Conservation (phyloP, 1,140 invertebrate genomes). For the Cheumatopsyche charites region DNA sequence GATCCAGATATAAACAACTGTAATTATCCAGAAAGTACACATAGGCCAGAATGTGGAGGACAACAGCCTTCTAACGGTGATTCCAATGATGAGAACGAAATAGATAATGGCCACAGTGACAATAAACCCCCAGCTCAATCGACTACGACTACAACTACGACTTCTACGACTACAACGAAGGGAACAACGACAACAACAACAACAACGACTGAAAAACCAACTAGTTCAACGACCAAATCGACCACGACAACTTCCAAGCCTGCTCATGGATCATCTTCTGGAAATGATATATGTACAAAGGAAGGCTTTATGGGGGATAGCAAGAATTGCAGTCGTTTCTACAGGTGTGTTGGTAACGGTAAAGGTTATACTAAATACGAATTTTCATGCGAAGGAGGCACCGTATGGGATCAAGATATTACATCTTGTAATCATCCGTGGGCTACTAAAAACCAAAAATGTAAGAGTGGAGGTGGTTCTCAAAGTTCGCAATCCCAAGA, state of each 20-base stretch:
- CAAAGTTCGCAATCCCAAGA: conserved; percentile 22
- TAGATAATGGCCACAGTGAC: conserved; percentile 26
- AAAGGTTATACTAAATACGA: conserved; percentile 61
- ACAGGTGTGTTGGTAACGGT: conserved; percentile 61
- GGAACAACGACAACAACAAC: conserved; percentile 49
- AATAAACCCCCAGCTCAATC: conserved; percentile 36
- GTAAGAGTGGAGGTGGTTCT: conserved; percentile 21
- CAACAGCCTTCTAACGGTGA: conserved; percentile 36
- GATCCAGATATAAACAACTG: conserved; percentile 70
- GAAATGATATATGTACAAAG: conserved; percentile 54
- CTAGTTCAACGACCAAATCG: conserved; percentile 28
- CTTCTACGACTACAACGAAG: conserved; percentile 30
- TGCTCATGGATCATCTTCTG: conserved; percentile 42
- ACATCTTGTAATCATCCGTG: conserved; percentile 65
- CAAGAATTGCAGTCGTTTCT: conserved; percentile 69
- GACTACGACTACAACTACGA: conserved; percentile 39
- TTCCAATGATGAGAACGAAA: conserved; percentile 49
- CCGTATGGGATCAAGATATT: conserved; percentile 65
- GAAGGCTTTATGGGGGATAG: conserved; percentile 65
- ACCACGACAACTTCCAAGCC: conserved; percentile 31
- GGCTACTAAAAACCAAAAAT: conserved; percentile 52
- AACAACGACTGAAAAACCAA: conserved; percentile 37
- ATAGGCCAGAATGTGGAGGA: conserved; percentile 62
- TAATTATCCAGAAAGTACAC: conserved; percentile 70
- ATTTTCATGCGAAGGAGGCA: conserved; percentile 66